Evolutionary conservation across 1,140 invertebrate species (phyloP), one percentile per base, ranked within the genome.

Genomic region (Psilanteris sp.): DNA sequence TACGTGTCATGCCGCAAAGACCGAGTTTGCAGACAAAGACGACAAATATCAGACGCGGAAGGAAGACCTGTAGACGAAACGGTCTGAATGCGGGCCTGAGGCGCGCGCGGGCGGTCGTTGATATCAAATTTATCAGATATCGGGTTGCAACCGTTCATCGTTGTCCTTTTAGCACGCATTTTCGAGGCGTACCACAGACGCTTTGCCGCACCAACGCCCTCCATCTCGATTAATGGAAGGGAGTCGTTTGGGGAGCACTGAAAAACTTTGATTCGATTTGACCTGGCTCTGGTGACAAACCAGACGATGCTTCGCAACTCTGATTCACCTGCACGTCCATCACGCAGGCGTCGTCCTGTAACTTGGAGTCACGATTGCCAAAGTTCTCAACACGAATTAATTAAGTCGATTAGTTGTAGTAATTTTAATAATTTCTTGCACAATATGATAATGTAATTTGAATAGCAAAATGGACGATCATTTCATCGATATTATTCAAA

Each of bases 51-150:
- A 27, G 52, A 57, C 15, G 14, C 29, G 36, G 71, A 48, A 36
- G 50, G 34, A 41, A 24, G 24, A 20, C 15, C 22, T 34, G 39
- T 52, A 4, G 9, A 41, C 20, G 29, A 41, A 39, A 15, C 18
- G 57, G 32, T 20, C 66, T 22, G 24, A 74, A 74, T 74, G 64
- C 70, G 75, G 75, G 59, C 31, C 54, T 50, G 46, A 22, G 36
- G 15, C 37, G 50, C 62, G 70, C 80, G 78, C 78, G 76, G 79
- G 76, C 78, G 81, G 67, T 78, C 68, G 80, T 79, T 81, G 82
- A 86, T 86, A 86, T 86, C 83, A 80, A 85, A 84, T 86, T 86
- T 85, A 86, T 85, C 81, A 79, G 79, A 80, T 83, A 81, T 83
- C 78, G 71, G 76, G 79, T 86, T 86, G 79, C 80, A 74, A 70